Evolutionary conservation across 2,113 vertebrate genomes (phyloP), one percentile per base, ranked within the genome.

Genomic region (mouse (Mus musculus)): DNA sequence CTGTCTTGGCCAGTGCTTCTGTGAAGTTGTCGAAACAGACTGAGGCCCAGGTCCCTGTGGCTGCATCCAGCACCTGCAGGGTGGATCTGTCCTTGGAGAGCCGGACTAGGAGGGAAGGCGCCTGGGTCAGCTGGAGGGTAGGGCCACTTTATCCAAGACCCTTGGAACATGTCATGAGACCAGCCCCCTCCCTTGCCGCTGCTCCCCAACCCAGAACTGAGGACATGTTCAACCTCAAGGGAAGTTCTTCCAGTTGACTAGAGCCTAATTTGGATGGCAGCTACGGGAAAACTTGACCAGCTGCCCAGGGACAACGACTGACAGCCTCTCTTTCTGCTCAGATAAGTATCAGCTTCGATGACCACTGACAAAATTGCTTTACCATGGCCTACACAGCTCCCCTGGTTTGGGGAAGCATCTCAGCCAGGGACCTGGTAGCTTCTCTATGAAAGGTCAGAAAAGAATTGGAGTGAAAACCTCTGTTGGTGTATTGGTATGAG

Each of bases 21-120:
- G 97, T 98, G 98, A 99, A 99, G 95, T 96, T 97, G 12, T 99
- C 99, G 0, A 97, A 98, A 94, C 99, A 99, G 96, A 98, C 95
- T 0, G 98, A 99, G 97, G 95, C 98, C 99, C 99, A 99, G 13
- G 90, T 97, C 24, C 91, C 52, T 0, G 97, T 97, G 95, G 80
- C 54, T 0, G 63, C 72, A 85, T 97, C 95, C 42, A 99, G 98
- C 75, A 99, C 98, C 98, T 99, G 99, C 87, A 99, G 98, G 84
- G 99, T 98, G 24, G 98, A 98, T 86, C 73, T 28, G 56, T 94
- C 98, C 17, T 98, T 98, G 98, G 98, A 98, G 71, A 99, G 87
- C 0, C 98, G 98, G 75, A 98, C 99, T 99, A 92, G 61, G 12
- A 97, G 16, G 89, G 67, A 28, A 92, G 87, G 78, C 91, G 76